These are phyloP conservation scores for Eulemur coronatus DNA, from an alignment of 2,797 vertebrate species.

Conservation along the genomic window DNA sequence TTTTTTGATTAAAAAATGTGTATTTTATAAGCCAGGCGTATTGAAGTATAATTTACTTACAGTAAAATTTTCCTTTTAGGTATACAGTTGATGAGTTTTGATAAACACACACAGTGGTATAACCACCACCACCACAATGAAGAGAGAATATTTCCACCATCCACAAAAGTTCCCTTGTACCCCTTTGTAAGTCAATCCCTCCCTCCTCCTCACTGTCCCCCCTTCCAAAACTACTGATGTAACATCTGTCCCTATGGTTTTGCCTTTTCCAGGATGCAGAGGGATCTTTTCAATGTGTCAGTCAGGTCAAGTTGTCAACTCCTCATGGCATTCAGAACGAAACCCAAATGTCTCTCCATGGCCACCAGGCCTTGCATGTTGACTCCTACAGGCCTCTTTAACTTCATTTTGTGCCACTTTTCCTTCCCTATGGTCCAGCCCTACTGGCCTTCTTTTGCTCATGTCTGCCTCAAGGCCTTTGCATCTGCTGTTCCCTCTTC, in stretches of 20 bases:
- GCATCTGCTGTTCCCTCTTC: not conserved
- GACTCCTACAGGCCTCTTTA: not conserved
- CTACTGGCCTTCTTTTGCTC: not conserved
- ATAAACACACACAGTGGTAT: not conserved
- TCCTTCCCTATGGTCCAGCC: not conserved
- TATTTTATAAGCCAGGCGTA: not conserved
- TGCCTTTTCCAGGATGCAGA: constrained; percentile 9
- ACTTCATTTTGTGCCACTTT: not conserved
- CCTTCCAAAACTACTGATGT: not conserved
- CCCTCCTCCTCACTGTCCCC: not conserved
- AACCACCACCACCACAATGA: not conserved
- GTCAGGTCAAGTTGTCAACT: not conserved
- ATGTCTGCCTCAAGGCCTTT: not conserved
- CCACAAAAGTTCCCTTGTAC: not conserved
- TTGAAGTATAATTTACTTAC: not conserved
- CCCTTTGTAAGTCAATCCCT: not conserved
- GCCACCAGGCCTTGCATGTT: not conserved
- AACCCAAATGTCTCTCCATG: not conserved
- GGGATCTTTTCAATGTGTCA: not conserved
- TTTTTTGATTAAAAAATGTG: not conserved
- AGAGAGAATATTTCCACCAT: not conserved
- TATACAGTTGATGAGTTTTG: not conserved
- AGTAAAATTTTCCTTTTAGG: constrained; percentile 11
- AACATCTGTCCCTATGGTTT: not conserved
- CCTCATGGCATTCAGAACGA: not conserved